Conservation (phyloP, 2,888 invertebrate genomes). For the Cantharis rufa region DNA sequence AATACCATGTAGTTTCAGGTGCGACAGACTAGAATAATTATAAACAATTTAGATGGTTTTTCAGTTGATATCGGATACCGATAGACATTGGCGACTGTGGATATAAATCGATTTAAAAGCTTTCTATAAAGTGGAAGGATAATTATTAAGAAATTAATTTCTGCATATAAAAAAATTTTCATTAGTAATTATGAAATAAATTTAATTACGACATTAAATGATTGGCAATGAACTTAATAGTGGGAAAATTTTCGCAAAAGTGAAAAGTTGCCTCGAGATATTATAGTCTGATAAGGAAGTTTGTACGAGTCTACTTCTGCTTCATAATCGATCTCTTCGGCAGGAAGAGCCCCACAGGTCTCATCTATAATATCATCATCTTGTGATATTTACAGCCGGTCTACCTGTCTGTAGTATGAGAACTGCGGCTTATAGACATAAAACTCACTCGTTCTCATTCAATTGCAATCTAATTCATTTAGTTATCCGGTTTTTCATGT, state of each 20-base stretch:
- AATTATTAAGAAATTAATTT: background rate
- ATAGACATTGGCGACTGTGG: background rate
- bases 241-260: background rate
- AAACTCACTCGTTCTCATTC: background rate
- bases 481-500: conserved; percentile 9
- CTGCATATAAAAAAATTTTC: background rate
- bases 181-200: background rate
- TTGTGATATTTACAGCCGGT: background rate
- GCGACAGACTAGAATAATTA: background rate
- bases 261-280: background rate
- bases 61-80: background rate
- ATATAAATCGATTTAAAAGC: background rate
- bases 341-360: conserved; percentile 11
- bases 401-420: conserved; percentile 13
- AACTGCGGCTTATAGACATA: conserved; percentile 10
- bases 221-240: background rate
- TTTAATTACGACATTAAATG: background rate
- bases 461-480: conserved; percentile 8
- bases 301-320: background rate
- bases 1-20: background rate
- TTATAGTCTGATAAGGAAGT: background rate
- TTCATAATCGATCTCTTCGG: background rate
- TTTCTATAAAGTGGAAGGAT: background rate
- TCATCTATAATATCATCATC: background rate
- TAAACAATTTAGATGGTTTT: background rate